These are phyloP conservation scores for Ditylenchus weischeri DNA, from an alignment of 2,888 invertebrate species.

Conservation along the genomic window DNA sequence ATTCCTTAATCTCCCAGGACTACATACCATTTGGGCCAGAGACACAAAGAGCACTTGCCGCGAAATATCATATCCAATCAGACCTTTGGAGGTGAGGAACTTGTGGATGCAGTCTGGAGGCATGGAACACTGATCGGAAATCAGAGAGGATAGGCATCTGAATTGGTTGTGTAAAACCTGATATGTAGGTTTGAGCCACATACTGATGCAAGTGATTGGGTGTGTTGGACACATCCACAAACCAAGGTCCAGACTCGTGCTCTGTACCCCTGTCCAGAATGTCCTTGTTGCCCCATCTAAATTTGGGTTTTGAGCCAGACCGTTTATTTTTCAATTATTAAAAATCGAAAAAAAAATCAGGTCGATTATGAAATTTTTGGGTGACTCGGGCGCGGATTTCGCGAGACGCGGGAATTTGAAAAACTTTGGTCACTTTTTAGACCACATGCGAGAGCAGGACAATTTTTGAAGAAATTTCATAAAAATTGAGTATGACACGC, in stretches of 20 bases:
- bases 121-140: not conserved
- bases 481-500: too few relatives aligned
- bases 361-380: too few relatives aligned
- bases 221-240: not conserved
- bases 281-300: constrained; percentile 33
- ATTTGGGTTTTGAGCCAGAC: not conserved
- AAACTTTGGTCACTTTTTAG: too few relatives aligned
- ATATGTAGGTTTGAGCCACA: not conserved
- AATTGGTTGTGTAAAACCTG: not conserved
- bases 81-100: constrained; percentile 5
- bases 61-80: constrained; percentile 8
- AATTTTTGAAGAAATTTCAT: too few relatives aligned
- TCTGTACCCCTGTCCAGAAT: not conserved
- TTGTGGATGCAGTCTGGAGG: not conserved
- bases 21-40: constrained; percentile 7
- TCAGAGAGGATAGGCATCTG: not conserved
- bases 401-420: too few relatives aligned
- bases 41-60: constrained; percentile 12
- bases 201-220: not conserved
- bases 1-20: not conserved
- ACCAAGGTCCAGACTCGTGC: constrained; percentile 13
- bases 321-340: too few relatives aligned
- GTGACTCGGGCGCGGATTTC: too few relatives aligned
- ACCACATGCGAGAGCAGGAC: too few relatives aligned
- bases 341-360: too few relatives aligned